Evolutionary conservation across 2,797 vertebrate species (phyloP).

Genomic region (Masticophis lateralis): DNA sequence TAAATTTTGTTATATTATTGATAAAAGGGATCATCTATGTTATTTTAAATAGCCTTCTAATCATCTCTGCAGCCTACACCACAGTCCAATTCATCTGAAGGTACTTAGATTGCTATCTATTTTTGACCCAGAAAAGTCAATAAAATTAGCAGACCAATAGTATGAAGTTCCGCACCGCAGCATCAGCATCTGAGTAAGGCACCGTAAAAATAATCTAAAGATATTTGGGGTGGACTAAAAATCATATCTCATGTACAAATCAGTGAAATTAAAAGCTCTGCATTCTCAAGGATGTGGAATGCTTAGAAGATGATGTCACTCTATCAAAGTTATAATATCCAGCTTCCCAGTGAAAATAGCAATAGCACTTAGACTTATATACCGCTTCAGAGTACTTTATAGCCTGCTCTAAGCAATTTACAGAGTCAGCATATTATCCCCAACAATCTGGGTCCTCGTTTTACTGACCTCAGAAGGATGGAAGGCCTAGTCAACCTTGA

Average conservation of each 20-base stretch:
- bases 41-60: conserved; percentile 42
- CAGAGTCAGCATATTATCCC: too few relatives aligned
- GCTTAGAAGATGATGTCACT: too few relatives aligned
- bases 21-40: conserved; percentile 60
- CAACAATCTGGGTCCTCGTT: too few relatives aligned
- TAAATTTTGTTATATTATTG: conserved; percentile 74
- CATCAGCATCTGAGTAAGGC: neutral
- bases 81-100: neutral
- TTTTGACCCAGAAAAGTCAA: neutral
- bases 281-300: neutral
- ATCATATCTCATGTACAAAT: neutral
- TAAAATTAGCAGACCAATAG: neutral
- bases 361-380: too few relatives aligned
- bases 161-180: neutral
- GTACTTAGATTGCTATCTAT: neutral
- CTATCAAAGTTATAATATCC: neutral
- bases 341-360: neutral
- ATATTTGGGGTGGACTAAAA: neutral
- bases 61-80: conserved; percentile 12
- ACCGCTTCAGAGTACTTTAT: too few relatives aligned
- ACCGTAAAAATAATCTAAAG: neutral
- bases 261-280: neutral
- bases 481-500: too few relatives aligned
- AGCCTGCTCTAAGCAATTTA: too few relatives aligned
- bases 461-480: too few relatives aligned